Evolutionary conservation across 2,888 invertebrate species (phyloP).

Genomic region (Argynnis bischoffii): DNA sequence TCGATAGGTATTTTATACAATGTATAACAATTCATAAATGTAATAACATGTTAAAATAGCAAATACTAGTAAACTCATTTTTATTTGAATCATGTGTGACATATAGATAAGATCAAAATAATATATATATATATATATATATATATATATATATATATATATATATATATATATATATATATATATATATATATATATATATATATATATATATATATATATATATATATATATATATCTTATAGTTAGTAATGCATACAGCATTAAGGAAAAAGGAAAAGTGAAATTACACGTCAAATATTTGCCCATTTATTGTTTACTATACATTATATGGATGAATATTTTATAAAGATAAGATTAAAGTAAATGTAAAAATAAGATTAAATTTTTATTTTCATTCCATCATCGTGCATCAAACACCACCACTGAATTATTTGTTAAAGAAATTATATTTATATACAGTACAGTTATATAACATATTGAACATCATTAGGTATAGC

Average conservation of each 20-base stretch:
- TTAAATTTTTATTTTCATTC: slow-evolving; percentile 41
- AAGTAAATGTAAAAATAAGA: slow-evolving; percentile 49
- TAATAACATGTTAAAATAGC: slow-evolving; percentile 10
- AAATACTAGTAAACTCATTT: neutral
- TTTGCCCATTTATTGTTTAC: slow-evolving; percentile 57
- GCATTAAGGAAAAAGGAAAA: slow-evolving; percentile 32
- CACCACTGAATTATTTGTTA: slow-evolving; percentile 85
- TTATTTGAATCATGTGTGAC: neutral
- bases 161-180: slow-evolving; percentile 8
- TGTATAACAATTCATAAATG: neutral
- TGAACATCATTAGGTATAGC: no score
- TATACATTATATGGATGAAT: slow-evolving; percentile 53
- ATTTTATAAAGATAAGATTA: slow-evolving; percentile 55
- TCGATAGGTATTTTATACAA: no score
- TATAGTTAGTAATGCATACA: neutral
- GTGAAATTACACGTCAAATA: slow-evolving; percentile 50
- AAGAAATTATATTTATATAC: slow-evolving; percentile 59
- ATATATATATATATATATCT: slow-evolving; percentile 3
- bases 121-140: slow-evolving; percentile 7
- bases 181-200: slow-evolving; percentile 1
- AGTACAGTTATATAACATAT: no score
- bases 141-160: slow-evolving; percentile 6
- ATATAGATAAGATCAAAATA: slow-evolving; percentile 7
- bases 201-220: slow-evolving; percentile 10
- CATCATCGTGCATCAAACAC: slow-evolving; percentile 91